Percentiles rank a stretch among this genome's conserved stretches.
phyloP scores from a whole-genome alignment of 2,888 invertebrate genomes.

The Meliscaeva auricollis region DNA sequence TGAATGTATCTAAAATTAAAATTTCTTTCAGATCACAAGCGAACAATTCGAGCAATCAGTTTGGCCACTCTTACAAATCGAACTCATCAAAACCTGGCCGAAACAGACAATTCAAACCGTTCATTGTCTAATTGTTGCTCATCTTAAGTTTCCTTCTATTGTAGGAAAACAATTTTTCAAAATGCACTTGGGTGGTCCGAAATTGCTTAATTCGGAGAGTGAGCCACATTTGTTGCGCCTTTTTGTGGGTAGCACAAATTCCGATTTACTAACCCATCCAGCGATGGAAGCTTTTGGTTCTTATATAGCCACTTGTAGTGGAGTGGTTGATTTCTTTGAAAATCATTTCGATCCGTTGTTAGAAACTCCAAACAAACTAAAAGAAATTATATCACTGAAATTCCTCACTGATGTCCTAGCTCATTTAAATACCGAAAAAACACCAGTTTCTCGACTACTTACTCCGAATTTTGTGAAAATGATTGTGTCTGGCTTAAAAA shows the following conservation, averaged over 20 bases:
- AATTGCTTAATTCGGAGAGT: conserved; percentile 86
- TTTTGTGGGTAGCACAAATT: conserved; percentile 85
- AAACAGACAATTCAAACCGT: conserved; percentile 88
- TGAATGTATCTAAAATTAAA: neutral
- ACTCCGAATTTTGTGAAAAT: conserved; percentile 88
- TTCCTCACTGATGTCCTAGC: conserved; percentile 86
- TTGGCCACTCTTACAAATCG: conserved; percentile 87
- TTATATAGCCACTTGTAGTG: conserved; percentile 85
- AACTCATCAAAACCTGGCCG: conserved; percentile 87
- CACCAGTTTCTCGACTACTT: conserved; percentile 86
- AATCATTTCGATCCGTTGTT: conserved; percentile 84
- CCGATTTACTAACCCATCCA: conserved; percentile 86
- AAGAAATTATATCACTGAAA: conserved; percentile 87
- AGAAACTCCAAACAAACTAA: conserved; percentile 86
- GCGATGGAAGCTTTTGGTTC: conserved; percentile 87
- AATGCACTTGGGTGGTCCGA: conserved; percentile 85
- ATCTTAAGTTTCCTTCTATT: conserved; percentile 84
- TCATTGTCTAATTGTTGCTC: conserved; percentile 85
- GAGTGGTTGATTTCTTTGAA: conserved; percentile 86
- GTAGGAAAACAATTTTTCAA: conserved; percentile 86
- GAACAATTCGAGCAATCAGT: conserved; percentile 86
- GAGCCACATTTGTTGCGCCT: conserved; percentile 86
- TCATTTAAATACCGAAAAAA: conserved; percentile 84
- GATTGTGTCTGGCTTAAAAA: conserved; percentile 87
- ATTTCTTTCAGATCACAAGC: conserved; percentile 84